Base-by-base conservation (phyloP, 1,140 invertebrate species). In the Phenacoccus solenopsis region DNA sequence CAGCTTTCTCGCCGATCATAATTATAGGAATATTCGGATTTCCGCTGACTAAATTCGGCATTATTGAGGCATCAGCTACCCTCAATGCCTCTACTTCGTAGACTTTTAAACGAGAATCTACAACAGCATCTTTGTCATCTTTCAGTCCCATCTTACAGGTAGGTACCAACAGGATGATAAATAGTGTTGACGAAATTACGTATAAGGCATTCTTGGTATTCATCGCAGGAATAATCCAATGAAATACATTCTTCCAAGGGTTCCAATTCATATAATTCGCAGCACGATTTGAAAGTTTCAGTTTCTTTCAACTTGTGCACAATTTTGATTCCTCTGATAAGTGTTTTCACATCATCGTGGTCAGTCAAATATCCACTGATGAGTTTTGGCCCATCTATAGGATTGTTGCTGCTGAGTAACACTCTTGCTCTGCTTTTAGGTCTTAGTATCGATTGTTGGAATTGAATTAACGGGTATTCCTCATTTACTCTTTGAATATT, bases 401-500 rank as follows among this genome's bases (percentile, higher is more conserved):
- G 84, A 76, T 86, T 77, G 1, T 71, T 75, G 27, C 67, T 73
- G 27, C 71, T 69, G 1, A 82, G 73, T 20, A 72, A 70, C 21
- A 82, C 70, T 7, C 74, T 73, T 35, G 82, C 81, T 21, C 49
- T 73, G 20, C 78, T 79, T 69, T 78, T 76, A 1, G 82, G 81
- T 16, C 75, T 72, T 10, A 77, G 59, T 1, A 77, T 82, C 89
- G 89, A 71, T 90, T 90, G 1, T 90, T 83, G 68, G 83, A 81
- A 0, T 79, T 77, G 73, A 85, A 90, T 0, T 86, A 89, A 94
- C 0, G 88, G 85, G 74, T 93, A 90, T 74, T 81, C 84, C 73
- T 88, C 86, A 0, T 84, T 82, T 0, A 93, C 77, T 59, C 87
- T 83, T 57, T 94, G 89, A n/a, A 86, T 91, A 0, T 94, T 76